Evolutionary conservation across 2,888 invertebrate species (phyloP), one percentile per base, ranked within the genome.

Genomic region (Himalopsyche japonica): DNA sequence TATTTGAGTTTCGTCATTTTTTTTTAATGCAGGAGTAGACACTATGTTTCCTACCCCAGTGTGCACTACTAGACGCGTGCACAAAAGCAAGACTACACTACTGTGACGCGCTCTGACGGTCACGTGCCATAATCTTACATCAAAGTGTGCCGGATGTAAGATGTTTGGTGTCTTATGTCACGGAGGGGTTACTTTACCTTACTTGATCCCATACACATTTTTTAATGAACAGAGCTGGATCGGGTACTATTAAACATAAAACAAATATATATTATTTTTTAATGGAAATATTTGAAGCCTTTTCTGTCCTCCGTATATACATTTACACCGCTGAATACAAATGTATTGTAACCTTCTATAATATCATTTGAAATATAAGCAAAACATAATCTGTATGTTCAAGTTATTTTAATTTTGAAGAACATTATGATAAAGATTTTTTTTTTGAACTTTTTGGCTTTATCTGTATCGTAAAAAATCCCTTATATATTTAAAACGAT

Each of bases 91-190:
- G 79, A 57, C 76, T 57, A 70, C 64, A 49, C 24, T 32, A 47
- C 20, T 10, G 30, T 76, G 82, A 79, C 70, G 79, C 84, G 84
- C 81, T 84, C 78, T 81, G 47, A 30, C 70, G 78, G 70, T 34
- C 79, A 79, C 81, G 79, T 77, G 79, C 70, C 79, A 80, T 43
- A 47, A 49, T 84, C 84, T 82, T 64, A 64, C 18, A 43, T 79
- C 78, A 79, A 77, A 83, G 76, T 48, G 84, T 84, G 84, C 82
- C 79, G 78, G 84, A 81, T 81, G 82, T 79, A 82, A 81, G 84
- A 27, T 80, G 48, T 76, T 80, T 76, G 76, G 82, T 82, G 49
- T 77, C 77, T 77, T 77, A 37, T 77, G 77, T 77, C 82, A 70
- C 27, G 70, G 24, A 30, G 27, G 70, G 70, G 70, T 70, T 70